A percentile compares a stretch with the other conserved stretches of the same genome.
phyloP scores from a whole-genome alignment of 2,888 invertebrate species.

The Drosophila mimica region DNA sequence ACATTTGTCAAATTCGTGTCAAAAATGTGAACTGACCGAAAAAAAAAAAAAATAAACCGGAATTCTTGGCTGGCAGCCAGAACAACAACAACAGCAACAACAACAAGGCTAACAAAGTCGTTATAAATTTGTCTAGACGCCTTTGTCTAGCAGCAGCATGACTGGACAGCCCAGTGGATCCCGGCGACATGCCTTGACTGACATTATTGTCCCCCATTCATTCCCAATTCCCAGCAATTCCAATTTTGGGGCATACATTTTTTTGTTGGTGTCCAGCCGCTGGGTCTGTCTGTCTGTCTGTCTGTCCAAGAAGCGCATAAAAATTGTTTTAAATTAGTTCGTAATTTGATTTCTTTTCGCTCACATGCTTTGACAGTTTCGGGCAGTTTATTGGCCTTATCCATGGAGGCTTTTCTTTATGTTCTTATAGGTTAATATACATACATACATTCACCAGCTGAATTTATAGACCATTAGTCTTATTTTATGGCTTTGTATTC shows the following conservation, averaged over 20 bases:
- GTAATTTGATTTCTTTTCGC: conserved; percentile 56
- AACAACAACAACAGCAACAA: conserved; percentile 4
- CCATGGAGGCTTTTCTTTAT: background rate
- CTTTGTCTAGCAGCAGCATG: conserved; percentile 66
- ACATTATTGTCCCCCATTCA: conserved; percentile 63
- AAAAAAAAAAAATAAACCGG: conserved; percentile 14
- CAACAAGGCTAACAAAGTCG: conserved; percentile 54
- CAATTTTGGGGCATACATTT: background rate
- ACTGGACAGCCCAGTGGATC: conserved; percentile 13
- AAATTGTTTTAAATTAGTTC: conserved; percentile 74
- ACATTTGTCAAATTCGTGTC: conserved; percentile 72
- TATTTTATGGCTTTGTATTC: background rate
- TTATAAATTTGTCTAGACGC: conserved; percentile 76
- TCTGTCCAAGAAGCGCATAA: conserved; percentile 46
- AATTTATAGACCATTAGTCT: conserved; percentile 24
- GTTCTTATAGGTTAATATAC: conserved; percentile 4
- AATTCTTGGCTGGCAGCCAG: conserved; percentile 42
- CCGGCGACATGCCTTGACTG: conserved; percentile 42
- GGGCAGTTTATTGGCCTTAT: conserved; percentile 7
- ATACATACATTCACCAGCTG: conserved; percentile 3
- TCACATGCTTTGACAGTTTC: conserved; percentile 4
- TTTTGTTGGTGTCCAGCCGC: conserved; percentile 4
- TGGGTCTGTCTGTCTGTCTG: conserved; percentile 58
- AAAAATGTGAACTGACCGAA: conserved; percentile 60
- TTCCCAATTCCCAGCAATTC: conserved; percentile 44